phyloP scores from a whole-genome alignment of 1,140 invertebrate genomes.

The Papilio polytes region DNA sequence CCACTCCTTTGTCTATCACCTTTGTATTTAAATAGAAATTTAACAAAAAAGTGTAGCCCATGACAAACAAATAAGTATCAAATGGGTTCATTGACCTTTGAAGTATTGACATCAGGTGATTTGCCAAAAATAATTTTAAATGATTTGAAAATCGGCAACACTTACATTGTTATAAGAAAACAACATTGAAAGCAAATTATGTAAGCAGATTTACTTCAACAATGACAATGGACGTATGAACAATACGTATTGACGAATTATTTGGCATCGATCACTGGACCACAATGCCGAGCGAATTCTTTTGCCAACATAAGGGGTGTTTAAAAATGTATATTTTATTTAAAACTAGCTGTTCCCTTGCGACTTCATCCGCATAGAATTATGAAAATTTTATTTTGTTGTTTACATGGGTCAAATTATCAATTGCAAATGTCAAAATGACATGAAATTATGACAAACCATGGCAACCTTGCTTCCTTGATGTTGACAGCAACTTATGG shows the following conservation, averaged over 20 bases:
- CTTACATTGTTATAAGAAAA: background rate
- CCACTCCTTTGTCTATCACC: too few species aligned
- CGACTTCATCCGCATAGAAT: too few species aligned
- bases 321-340: background rate
- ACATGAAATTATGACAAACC: too few species aligned
- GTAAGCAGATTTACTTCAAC: slow-evolving; percentile 24
- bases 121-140: background rate
- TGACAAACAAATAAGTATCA: background rate
- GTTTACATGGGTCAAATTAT: too few species aligned
- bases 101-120: background rate
- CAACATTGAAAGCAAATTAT: slow-evolving; percentile 17
- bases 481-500: too few species aligned
- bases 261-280: slow-evolving; percentile 68
- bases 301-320: slow-evolving; percentile 65
- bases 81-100: background rate
- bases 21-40: too few species aligned
- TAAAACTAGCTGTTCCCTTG: too few species aligned
- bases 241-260: slow-evolving; percentile 63
- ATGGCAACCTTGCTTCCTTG: too few species aligned
- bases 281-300: slow-evolving; percentile 52
- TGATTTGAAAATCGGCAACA: background rate
- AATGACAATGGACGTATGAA: slow-evolving; percentile 28
- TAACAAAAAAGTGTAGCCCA: too few species aligned
- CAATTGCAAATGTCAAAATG: too few species aligned
- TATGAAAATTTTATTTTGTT: too few species aligned